Conservation (phyloP, 2,113 vertebrate genomes). For the Halichoerus grypus region DNA sequence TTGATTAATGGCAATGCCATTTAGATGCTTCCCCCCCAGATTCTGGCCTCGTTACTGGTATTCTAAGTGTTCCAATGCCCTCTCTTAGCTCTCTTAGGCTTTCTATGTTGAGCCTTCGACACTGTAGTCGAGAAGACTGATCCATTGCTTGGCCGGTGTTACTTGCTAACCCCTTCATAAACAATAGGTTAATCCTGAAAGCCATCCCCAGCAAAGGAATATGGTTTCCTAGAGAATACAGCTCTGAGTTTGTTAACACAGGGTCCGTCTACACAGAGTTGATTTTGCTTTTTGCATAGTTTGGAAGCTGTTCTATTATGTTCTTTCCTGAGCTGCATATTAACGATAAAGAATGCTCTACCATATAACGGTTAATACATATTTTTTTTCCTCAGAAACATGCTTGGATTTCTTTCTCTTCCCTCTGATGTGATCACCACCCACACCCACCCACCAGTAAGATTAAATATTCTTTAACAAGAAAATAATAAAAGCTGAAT, state of each 20-base stretch:
- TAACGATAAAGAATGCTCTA: conserved; percentile 71
- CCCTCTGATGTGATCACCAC: conserved; percentile 7
- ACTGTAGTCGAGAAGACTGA: conserved; percentile 53
- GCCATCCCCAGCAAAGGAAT: conserved; percentile 74
- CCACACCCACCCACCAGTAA: conserved; percentile 61
- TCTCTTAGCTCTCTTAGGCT: conserved; percentile 51
- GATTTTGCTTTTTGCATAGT: conserved; percentile 79
- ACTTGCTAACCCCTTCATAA: conserved; percentile 72
- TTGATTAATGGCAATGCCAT: neutral
- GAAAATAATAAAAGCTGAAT: conserved; percentile 75
- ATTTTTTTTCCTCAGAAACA: conserved; percentile 66
- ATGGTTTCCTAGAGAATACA: conserved; percentile 42
- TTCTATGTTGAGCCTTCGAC: conserved; percentile 64
- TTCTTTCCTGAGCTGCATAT: conserved; percentile 69
- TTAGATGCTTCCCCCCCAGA: neutral
- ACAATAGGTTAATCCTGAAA: conserved; percentile 82
- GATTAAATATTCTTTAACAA: conserved; percentile 81
- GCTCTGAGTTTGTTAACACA: conserved; percentile 74
- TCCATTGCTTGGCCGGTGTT: conserved; percentile 62
- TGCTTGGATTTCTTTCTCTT: conserved; percentile 76
- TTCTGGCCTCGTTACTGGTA: conserved; percentile 26
- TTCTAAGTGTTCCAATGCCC: neutral
- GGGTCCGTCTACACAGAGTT: conserved; percentile 69
- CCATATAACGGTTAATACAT: conserved; percentile 60
- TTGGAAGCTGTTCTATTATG: conserved; percentile 80